A percentile compares a stretch with the other conserved stretches of the same genome.
phyloP scores from a whole-genome alignment of 2,888 invertebrate genomes.

The Coelopa pilipes region DNA sequence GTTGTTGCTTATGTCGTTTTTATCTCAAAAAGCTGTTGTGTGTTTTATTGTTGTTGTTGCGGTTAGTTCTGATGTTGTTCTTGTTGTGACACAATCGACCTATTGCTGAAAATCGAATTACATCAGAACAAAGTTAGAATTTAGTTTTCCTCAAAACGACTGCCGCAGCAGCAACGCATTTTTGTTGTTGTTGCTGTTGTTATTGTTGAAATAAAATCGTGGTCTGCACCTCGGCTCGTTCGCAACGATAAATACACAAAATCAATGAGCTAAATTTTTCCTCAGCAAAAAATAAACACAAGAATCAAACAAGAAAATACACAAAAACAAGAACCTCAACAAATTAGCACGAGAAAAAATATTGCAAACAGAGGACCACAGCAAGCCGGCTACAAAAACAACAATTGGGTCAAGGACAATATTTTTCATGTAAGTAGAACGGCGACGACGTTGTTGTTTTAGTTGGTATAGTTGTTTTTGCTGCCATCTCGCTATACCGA shows the following conservation, averaged over 20 bases:
- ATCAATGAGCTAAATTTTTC: neutral
- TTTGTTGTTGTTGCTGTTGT: slow-evolving; percentile 8
- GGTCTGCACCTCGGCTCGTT: neutral
- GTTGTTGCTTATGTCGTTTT: neutral
- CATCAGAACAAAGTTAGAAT: neutral
- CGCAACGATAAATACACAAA: neutral
- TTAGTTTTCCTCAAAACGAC: no score
- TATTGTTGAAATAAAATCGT: neutral
- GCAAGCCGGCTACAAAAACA: neutral
- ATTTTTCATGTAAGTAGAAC: slow-evolving; percentile 27
- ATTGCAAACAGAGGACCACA: neutral
- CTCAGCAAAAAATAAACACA: neutral
- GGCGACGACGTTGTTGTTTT: slow-evolving; percentile 10
- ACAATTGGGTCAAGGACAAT: slow-evolving; percentile 28
- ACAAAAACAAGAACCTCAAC: no score
- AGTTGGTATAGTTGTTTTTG: neutral
- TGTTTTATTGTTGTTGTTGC: neutral
- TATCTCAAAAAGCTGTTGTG: neutral
- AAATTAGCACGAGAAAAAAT: no score
- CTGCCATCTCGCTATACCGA: neutral
- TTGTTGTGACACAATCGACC: neutral
- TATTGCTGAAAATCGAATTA: slow-evolving; percentile 11
- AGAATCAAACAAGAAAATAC: neutral
- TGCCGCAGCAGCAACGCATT: neutral
- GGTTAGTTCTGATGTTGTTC: neutral